Conservation (phyloP, 2,888 invertebrate genomes). For the Nomada goodeniana region DNA sequence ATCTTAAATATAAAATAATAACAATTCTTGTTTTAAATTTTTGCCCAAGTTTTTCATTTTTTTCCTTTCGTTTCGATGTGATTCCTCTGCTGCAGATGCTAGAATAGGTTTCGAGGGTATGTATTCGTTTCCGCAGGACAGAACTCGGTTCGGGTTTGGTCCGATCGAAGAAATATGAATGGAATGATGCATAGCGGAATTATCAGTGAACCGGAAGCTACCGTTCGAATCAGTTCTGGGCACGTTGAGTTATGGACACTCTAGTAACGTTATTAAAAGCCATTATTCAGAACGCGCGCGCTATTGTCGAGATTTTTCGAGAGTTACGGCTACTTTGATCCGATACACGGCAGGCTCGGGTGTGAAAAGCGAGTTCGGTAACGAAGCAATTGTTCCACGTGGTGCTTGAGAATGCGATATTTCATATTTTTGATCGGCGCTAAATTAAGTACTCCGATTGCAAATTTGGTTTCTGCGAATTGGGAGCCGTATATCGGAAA, state of each 20-base stretch:
- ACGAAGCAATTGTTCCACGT: background rate
- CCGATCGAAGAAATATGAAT: constrained; percentile 39
- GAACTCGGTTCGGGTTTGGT: constrained; percentile 7
- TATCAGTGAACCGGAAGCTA: constrained; percentile 55
- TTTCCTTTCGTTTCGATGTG: background rate
- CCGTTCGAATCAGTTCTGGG: constrained; percentile 51
- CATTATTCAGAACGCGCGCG: constrained; percentile 59
- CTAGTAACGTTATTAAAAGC: constrained; percentile 63
- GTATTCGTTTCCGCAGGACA: constrained; percentile 18
- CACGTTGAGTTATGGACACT: constrained; percentile 54
- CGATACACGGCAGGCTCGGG: constrained; percentile 8
- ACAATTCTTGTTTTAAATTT: too few relatives aligned
- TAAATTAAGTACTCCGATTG: too few relatives aligned
- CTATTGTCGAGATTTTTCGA: constrained; percentile 49
- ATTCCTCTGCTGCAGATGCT: background rate
- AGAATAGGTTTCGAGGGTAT: background rate
- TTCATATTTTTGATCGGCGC: background rate
- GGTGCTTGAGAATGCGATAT: background rate
- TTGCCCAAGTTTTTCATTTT: background rate
- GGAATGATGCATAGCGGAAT: constrained; percentile 48
- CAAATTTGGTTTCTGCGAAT: too few relatives aligned
- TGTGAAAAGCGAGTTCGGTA: background rate
- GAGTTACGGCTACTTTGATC: constrained; percentile 31
- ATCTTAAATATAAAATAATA: too few relatives aligned
- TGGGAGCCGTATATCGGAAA: too few relatives aligned